phyloP scores from a whole-genome alignment of 2,113 vertebrate species.

The Urocolius indicus region DNA sequence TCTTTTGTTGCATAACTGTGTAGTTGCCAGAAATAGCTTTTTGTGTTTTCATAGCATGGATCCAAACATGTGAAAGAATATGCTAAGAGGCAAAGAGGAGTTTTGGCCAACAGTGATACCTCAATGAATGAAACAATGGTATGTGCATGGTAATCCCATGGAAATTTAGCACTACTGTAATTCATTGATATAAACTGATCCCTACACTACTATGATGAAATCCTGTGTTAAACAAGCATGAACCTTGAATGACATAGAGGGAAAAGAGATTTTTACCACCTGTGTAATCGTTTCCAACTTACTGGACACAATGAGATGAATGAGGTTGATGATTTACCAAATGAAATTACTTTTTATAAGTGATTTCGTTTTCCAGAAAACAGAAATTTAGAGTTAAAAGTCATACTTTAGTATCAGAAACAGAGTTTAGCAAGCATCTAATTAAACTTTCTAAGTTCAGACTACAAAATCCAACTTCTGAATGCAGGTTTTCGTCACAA shows the following conservation, averaged over 20 bases:
- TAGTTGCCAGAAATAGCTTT: not conserved
- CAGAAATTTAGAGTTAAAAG: not conserved
- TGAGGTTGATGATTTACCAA: not conserved
- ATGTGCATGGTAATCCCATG: not conserved
- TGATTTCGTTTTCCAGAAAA: not conserved
- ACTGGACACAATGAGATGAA: not conserved
- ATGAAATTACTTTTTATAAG: not conserved
- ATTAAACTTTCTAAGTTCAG: not conserved
- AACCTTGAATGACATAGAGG: not conserved
- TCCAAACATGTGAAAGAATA: not conserved
- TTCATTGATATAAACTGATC: not conserved
- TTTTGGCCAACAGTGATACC: not conserved
- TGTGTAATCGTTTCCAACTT: not conserved
- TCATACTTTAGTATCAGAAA: not conserved
- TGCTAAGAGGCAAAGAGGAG: not conserved
- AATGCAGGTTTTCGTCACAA: not conserved
- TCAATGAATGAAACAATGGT: not conserved
- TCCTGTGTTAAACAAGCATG: not conserved
- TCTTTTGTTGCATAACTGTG: not conserved
- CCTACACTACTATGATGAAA: not conserved
- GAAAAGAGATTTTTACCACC: not conserved
- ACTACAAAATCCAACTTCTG: not conserved
- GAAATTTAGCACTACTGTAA: not conserved
- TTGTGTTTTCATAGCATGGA: not conserved
- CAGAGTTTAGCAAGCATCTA: not conserved